Evolutionary conservation across 2,113 vertebrate species (phyloP).

Genomic region (Psilopsiagon aurifrons): DNA sequence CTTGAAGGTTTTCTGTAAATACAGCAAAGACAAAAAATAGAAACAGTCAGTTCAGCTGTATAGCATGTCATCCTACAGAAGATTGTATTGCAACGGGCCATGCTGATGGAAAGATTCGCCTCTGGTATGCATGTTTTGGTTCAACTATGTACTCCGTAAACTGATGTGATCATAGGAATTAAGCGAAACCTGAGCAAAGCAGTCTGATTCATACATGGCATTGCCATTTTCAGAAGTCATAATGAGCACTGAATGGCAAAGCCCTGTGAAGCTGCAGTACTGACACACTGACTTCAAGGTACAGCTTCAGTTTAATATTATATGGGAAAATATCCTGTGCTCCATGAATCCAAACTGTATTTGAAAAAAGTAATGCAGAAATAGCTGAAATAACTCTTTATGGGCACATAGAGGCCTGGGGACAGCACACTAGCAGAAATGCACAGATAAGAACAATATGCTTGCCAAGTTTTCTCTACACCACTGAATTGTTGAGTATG

Average conservation of each 20-base stretch:
- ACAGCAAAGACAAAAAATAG: conserved; percentile 76
- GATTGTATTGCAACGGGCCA: conserved; percentile 95
- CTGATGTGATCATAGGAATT: not conserved
- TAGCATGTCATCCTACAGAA: conserved; percentile 88
- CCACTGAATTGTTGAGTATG: not conserved
- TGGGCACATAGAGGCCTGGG: not conserved
- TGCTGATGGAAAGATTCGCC: conserved; percentile 90
- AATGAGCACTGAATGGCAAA: not conserved
- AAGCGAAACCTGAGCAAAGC: not conserved
- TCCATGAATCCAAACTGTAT: not conserved
- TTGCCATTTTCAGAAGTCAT: not conserved
- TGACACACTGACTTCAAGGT: not conserved
- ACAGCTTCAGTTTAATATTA: not conserved
- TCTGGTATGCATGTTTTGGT: conserved; percentile 81
- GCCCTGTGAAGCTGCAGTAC: not conserved
- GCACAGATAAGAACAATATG: rapidly evolving
- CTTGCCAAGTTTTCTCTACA: not conserved
- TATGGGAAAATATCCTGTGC: not conserved
- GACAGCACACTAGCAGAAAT: not conserved
- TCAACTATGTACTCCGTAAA: rapidly evolving
- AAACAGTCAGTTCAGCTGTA: conserved; percentile 84
- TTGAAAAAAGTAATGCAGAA: not conserved
- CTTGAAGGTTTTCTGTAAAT: conserved; percentile 82
- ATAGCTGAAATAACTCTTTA: not conserved
- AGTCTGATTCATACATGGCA: rapidly evolving